phyloP scores from a whole-genome alignment of 2,113 vertebrate genomes.

The Delphinapterus leucas region DNA sequence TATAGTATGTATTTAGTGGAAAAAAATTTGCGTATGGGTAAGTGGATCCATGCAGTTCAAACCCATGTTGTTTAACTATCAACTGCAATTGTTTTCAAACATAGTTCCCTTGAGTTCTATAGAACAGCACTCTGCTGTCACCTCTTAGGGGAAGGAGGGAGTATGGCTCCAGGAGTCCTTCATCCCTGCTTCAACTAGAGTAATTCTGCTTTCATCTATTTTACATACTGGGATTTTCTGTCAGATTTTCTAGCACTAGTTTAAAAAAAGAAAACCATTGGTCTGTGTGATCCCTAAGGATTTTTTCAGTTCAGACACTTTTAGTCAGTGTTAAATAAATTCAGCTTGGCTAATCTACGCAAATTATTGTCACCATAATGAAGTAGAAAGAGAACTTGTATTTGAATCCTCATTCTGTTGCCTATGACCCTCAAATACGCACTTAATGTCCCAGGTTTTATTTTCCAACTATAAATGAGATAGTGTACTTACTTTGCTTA shows the following conservation, averaged over 20 bases:
- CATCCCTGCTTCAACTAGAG: neutral
- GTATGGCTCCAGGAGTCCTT: neutral
- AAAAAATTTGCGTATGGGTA: neutral
- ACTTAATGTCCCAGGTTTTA: neutral
- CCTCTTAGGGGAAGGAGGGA: neutral
- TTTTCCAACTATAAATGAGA: constrained; percentile 1
- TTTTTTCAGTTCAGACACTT: neutral
- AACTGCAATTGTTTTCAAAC: neutral
- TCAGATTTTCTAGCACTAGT: neutral
- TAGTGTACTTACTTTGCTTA: neutral
- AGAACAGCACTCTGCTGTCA: neutral
- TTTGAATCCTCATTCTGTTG: neutral
- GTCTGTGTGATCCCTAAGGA: neutral
- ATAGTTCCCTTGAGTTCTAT: neutral
- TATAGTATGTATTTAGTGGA: neutral
- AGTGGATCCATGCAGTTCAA: neutral
- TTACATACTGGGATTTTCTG: neutral
- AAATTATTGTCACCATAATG: neutral
- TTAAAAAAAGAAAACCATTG: neutral
- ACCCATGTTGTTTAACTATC: neutral
- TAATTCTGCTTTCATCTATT: neutral
- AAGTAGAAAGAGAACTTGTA: neutral
- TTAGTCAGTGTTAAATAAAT: constrained; percentile 1
- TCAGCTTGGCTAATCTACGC: neutral
- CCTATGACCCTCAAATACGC: neutral